Base-by-base conservation (phyloP, 2,888 invertebrate genomes). In the Timema podura region DNA sequence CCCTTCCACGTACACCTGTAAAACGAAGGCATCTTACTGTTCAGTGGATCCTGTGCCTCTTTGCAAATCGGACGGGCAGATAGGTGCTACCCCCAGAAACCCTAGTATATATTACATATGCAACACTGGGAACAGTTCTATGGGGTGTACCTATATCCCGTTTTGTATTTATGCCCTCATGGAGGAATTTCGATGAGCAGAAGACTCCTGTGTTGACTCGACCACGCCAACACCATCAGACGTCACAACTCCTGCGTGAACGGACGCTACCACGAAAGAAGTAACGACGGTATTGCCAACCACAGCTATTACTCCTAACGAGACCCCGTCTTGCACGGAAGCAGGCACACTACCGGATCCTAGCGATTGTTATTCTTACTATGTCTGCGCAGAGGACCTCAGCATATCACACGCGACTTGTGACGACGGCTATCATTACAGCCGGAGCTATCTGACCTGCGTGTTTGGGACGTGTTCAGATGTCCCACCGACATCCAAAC, bases 31-130 rank as follows among this genome's bases (percentile, higher is more conserved):
- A 48, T 49, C 48, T 7, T n/a, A 11, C 15, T 61, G 61, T 13
- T 13, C 44, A 61, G 61, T 44, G 44, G 66, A 51, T 30, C 66
- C 66, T 6, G 66, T 66, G 44, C 66, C 66, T 5, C 9, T 44
- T 5, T 66, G 66, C 45, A 30, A 51, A 13, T 30, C 48, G n/a
- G 15, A 6, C 6, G 48, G 30, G 5, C 49, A 66, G 44, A 11
- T 51, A 13, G 66, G 66, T 5, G 49, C 30, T 13, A 10, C 49
- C 11, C 49, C 66, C 0, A n/a, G 44, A 30, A 51, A 66, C 30
- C 66, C 49, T 11, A 48, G 49, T 7, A 49, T 66, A 44, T 66
- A 51, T 45, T 66, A 44, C 44, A 66, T 66, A 45, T 66, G 66
- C 9, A 11, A 13, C 9, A 15, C 5, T 61, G 44, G 44, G 5